Evolutionary conservation across 2,113 vertebrate genomes (phyloP).

Genomic region (Corynorhinus townsendii): DNA sequence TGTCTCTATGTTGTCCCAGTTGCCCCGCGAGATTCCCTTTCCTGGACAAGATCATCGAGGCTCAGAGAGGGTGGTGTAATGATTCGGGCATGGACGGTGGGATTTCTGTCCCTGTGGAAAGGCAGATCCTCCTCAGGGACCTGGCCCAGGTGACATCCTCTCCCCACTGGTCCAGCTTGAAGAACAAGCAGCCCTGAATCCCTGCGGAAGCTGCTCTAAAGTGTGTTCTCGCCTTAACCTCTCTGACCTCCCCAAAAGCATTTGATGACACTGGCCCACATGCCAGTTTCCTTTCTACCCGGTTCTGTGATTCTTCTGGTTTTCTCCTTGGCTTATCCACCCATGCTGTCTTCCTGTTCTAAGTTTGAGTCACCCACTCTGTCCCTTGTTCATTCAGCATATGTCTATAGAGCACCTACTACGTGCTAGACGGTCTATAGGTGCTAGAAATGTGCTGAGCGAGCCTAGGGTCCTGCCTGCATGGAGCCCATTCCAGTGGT

Average conservation of each 20-base stretch:
- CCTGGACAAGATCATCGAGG: not conserved
- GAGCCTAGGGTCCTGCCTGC: not conserved
- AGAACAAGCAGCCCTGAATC: not conserved
- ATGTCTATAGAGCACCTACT: accelerated
- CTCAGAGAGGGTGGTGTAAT: not conserved
- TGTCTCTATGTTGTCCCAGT: accelerated
- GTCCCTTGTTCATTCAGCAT: accelerated
- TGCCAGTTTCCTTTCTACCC: not conserved
- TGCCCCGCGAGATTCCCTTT: not conserved
- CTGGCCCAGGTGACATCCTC: not conserved
- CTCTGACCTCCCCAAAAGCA: too few relatives aligned
- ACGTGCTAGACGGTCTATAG: too few relatives aligned
- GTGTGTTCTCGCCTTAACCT: not conserved
- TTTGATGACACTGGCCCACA: accelerated
- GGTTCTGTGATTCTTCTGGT: not conserved
- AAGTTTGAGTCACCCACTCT: accelerated
- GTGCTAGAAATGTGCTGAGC: not conserved
- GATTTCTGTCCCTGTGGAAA: not conserved
- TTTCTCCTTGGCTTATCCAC: not conserved
- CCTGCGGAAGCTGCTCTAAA: accelerated
- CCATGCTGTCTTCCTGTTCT: not conserved
- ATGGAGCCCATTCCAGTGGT: not conserved
- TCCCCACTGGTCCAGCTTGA: not conserved
- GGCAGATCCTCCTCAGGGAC: too few relatives aligned
- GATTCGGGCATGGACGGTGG: too few relatives aligned